Evolutionary conservation across 2,113 vertebrate genomes (phyloP).

Genomic region (Dendrocopos noguchii): DNA sequence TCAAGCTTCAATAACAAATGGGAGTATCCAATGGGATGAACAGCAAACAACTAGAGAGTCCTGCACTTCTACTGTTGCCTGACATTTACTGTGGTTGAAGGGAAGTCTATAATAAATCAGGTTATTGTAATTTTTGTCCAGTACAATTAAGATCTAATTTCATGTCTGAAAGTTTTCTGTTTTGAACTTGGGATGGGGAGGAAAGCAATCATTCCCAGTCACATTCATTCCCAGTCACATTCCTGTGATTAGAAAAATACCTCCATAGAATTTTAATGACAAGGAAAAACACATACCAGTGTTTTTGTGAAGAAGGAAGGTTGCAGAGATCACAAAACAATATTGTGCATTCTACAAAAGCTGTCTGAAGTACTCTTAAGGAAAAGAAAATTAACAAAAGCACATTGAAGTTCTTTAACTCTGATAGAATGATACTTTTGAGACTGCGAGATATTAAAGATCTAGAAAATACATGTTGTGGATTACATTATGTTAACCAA

Average conservation of each 20-base stretch:
- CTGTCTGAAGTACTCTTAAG: not conserved
- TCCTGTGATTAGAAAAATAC: not conserved
- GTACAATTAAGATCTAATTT: conserved; percentile 32
- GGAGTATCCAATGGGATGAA: not conserved
- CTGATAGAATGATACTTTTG: not conserved
- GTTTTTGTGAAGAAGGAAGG: not conserved
- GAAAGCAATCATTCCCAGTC: not conserved
- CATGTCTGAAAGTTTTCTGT: not conserved
- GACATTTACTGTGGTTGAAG: conserved; percentile 28
- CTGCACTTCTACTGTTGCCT: not conserved
- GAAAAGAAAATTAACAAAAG: not conserved
- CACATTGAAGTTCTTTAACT: not conserved
- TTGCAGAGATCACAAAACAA: not conserved
- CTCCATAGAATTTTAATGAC: not conserved
- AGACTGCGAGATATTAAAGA: not conserved
- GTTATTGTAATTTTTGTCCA: conserved; percentile 2
- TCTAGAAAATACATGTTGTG: not conserved
- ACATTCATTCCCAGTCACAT: not conserved
- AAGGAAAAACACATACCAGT: not conserved
- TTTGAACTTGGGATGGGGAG: not conserved
- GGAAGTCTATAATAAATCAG: conserved; percentile 5
- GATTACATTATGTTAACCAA: not conserved
- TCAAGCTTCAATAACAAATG: not conserved
- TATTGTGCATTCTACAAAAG: not conserved
- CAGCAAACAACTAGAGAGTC: not conserved